Evolutionary conservation across 2,888 invertebrate genomes (phyloP).

Genomic region (Entomobrya multifasciata): DNA sequence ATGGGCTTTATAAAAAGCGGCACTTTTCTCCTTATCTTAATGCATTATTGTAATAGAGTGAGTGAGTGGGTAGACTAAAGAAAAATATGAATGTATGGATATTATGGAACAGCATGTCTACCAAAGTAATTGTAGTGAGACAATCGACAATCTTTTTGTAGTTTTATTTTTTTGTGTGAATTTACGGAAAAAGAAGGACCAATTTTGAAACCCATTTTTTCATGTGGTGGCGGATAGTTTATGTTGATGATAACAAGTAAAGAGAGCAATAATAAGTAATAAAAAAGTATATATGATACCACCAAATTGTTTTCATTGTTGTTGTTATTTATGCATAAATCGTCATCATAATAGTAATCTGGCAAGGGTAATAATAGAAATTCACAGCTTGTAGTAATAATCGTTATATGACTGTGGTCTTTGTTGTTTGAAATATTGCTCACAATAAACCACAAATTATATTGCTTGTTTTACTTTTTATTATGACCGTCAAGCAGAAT

Average conservation of each 20-base stretch:
- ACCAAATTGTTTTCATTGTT: constrained; percentile 38
- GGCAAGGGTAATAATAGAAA: constrained; percentile 25
- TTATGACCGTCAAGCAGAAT: constrained; percentile 21
- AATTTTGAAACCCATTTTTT: constrained; percentile 28
- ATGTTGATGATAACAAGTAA: constrained; percentile 1
- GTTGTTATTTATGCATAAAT: constrained; percentile 25
- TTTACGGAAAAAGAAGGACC: neutral
- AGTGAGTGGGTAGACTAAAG: neutral
- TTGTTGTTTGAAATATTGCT: constrained; percentile 57
- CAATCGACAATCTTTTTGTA: neutral
- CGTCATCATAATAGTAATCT: constrained; percentile 17
- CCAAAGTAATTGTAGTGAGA: neutral
- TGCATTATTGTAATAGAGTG: constrained; percentile 21
- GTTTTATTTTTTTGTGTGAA: neutral
- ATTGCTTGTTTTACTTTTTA: constrained; percentile 38
- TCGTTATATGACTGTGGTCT: constrained; percentile 52
- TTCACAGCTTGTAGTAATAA: constrained; percentile 60
- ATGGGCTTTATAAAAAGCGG: constrained; percentile 64
- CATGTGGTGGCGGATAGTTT: neutral
- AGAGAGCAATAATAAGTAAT: constrained; percentile 49
- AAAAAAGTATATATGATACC: constrained; percentile 40
- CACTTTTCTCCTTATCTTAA: constrained; percentile 52
- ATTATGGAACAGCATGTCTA: constrained; percentile 15
- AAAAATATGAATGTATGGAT: constrained; percentile 28
- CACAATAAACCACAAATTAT: constrained; percentile 66